These are phyloP conservation scores for Rhinophrynus dorsalis DNA, from an alignment of 2,797 vertebrate species.

Conservation along the genomic window DNA sequence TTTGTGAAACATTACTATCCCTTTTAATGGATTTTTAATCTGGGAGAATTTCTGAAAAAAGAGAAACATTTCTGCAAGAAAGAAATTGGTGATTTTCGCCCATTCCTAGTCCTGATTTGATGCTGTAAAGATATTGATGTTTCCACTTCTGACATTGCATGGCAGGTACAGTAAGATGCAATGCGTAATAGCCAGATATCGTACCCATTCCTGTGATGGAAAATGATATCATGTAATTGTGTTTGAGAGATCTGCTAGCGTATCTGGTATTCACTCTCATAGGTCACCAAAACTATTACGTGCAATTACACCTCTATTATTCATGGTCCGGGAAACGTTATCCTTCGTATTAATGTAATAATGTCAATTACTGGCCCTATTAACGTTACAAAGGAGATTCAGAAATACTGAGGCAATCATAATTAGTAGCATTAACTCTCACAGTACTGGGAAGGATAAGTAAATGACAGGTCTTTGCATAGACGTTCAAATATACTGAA, in stretches of 20 bases:
- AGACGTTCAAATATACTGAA: no score
- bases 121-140: not conserved
- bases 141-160: not conserved
- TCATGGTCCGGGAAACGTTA: conserved; percentile 42
- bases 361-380: conserved; percentile 47
- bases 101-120: not conserved
- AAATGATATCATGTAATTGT: conserved; percentile 20
- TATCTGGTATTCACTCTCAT: conserved; percentile 34
- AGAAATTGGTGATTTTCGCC: no score
- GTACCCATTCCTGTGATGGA: conserved; percentile 12
- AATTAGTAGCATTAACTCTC: conserved; percentile 9
- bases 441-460: not conserved
- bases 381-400: conserved; percentile 41
- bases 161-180: not conserved
- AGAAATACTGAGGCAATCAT: conserved; percentile 24
- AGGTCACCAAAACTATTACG: conserved; percentile 42
- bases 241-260: conserved; percentile 36
- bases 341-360: conserved; percentile 48
- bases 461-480: no score
- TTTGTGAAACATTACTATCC: no score
- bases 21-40: no score
- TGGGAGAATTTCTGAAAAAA: no score
- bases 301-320: conserved; percentile 48
- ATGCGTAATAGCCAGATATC: conserved; percentile 9
- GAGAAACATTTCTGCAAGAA: no score